Evolutionary conservation across 2,888 invertebrate genomes (phyloP).

Genomic region (Leucoptera coffeella): DNA sequence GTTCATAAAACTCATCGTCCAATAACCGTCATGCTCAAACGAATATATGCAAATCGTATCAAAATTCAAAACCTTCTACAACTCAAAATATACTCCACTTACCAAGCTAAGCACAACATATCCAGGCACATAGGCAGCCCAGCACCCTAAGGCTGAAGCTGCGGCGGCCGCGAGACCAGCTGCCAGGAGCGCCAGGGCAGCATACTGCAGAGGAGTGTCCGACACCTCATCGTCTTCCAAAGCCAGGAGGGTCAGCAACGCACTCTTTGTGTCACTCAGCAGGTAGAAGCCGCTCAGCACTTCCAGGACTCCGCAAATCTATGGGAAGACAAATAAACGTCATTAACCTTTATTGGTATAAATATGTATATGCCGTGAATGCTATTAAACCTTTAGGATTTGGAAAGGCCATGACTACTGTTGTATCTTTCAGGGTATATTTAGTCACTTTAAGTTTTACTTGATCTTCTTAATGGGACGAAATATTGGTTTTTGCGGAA

Average conservation of each 20-base stretch:
- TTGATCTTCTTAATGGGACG: too few species aligned
- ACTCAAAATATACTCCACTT: slow-evolving; percentile 21
- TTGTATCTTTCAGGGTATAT: too few species aligned
- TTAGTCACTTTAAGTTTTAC: too few species aligned
- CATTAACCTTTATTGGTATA: too few species aligned
- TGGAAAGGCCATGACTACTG: too few species aligned
- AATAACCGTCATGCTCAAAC: too few species aligned
- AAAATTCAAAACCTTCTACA: neutral
- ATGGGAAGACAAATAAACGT: too few species aligned
- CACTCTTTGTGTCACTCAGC: slow-evolving; percentile 63
- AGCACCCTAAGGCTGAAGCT: slow-evolving; percentile 70
- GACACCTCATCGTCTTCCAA: slow-evolving; percentile 55
- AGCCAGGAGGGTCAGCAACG: slow-evolving; percentile 66
- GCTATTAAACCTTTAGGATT: too few species aligned
- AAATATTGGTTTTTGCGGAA: too few species aligned
- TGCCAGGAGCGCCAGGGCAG: slow-evolving; percentile 63
- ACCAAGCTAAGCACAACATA: slow-evolving; percentile 66
- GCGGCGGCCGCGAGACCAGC: slow-evolving; percentile 64
- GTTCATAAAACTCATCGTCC: too few species aligned
- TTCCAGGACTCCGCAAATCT: slow-evolving; percentile 68
- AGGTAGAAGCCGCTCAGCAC: slow-evolving; percentile 68
- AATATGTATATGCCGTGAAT: too few species aligned
- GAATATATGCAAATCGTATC: neutral
- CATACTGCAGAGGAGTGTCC: slow-evolving; percentile 72
- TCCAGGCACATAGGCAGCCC: slow-evolving; percentile 73